Evolutionary conservation across 2,888 invertebrate genomes (phyloP), one percentile per base, ranked within the genome.

Genomic region (Eupithecia exiguata): DNA sequence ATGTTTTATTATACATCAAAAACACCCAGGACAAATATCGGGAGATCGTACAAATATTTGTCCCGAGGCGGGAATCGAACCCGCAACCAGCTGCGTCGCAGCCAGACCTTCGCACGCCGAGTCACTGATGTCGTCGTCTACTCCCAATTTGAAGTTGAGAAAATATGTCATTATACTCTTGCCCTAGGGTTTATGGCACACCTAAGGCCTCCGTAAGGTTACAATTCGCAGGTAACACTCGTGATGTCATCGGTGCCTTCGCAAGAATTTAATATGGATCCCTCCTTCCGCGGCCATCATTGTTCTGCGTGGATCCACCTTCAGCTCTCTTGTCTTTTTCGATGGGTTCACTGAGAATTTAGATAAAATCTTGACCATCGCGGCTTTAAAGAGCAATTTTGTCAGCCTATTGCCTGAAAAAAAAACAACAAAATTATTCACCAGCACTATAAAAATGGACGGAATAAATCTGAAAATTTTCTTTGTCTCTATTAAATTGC

Each of bases 341-440:
- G 49, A 66, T 40, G 38, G 36, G 5, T n/a, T 25, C 35, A 71
- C 36, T 12, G 38, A 46, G 46, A 66, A 66, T 18, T 66, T 66
- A 10, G 65, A 38, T 40, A 71, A 25, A 16, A 71, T 40, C 36
- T 66, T 71, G 12, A 71, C 70, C 49, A 65, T 71, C 30, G 67
- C 71, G 12, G 62, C 35, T 68, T 67, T 68, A 21, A 68, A 71
- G 35, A 68, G 67, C 35, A 71, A 16, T 61, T 43, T 71, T 35
- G 71, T 61, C 21, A 68, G 36, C 43, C 35, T 40, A 6, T 61
- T 35, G 12, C 71, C 71, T 71, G 71, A 7, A 67, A 61, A 40
- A 5, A 67, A 40, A 21, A 10, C 21, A 18, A n/a, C 9, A n/a
- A n/a, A 18, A 16, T 46, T 18, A 5, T 6, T 18, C 5, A 46